phyloP scores from a whole-genome alignment of 2,113 vertebrate species.

The Micronisus gabar region DNA sequence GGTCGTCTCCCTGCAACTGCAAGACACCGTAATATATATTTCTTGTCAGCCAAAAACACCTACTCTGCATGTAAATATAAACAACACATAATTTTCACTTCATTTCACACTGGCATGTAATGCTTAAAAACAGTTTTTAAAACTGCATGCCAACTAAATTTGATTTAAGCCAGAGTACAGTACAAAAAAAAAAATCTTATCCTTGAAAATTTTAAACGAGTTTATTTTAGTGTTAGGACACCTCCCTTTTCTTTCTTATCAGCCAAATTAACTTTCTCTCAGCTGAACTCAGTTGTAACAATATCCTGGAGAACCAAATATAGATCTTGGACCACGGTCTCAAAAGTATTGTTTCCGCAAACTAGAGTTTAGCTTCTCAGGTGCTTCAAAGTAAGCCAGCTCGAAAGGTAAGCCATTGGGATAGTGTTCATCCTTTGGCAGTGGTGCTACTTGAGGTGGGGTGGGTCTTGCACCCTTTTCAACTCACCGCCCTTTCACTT shows the following conservation, averaged over 20 bases:
- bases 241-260: not conserved
- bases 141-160: not conserved
- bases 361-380: not conserved
- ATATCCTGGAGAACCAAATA: not conserved
- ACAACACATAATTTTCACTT: conserved; percentile 42
- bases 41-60: conserved; percentile 25
- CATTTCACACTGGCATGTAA: not conserved
- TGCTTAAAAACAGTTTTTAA: conserved; percentile 24
- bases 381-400: not conserved
- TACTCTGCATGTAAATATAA: conserved; percentile 44
- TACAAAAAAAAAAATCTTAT: not conserved
- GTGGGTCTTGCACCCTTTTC: not conserved
- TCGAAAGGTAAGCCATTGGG: not conserved
- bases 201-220: not conserved
- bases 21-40: conserved; percentile 5
- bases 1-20: not conserved
- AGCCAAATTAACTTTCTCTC: not conserved
- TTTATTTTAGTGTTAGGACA: not conserved
- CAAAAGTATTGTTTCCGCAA: not conserved
- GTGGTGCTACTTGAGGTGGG: not conserved
- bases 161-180: not conserved
- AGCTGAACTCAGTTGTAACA: not conserved
- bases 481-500: not conserved
- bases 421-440: not conserved
- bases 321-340: not conserved